Evolutionary conservation across 2,797 vertebrate genomes (phyloP).

Genomic region (Chelon labrosus): DNA sequence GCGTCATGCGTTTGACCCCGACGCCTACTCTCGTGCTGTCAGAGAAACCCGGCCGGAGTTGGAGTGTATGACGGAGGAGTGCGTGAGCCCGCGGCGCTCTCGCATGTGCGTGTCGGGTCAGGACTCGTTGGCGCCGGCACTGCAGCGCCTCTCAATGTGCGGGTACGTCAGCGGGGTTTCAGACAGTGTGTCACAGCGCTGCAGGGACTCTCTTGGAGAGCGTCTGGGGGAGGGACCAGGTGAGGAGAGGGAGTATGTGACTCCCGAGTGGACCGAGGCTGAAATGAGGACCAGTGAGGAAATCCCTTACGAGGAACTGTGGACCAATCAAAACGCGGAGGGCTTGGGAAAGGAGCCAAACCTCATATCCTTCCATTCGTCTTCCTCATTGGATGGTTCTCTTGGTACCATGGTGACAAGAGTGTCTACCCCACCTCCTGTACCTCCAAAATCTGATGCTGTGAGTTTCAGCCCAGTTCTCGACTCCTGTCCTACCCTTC

Average conservation of each 20-base stretch:
- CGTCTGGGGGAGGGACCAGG: constrained; percentile 78
- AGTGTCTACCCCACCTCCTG: constrained; percentile 88
- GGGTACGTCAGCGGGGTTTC: constrained; percentile 81
- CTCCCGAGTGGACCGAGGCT: constrained; percentile 91
- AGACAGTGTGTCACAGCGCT: constrained; percentile 76
- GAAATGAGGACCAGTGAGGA: constrained; percentile 89
- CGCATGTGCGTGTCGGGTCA: constrained; percentile 87
- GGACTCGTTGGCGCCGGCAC: constrained; percentile 84
- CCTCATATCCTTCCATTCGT: constrained; percentile 88
- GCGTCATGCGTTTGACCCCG: constrained; percentile 92
- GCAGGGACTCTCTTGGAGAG: constrained; percentile 83
- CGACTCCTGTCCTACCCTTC: constrained; percentile 8
- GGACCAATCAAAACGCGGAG: constrained; percentile 89
- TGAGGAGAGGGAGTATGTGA: constrained; percentile 92
- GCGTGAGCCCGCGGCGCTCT: constrained; percentile 89
- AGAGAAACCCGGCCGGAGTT: constrained; percentile 93
- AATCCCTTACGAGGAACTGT: constrained; percentile 97
- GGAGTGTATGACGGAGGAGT: constrained; percentile 88
- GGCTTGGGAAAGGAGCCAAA: constrained; percentile 86
- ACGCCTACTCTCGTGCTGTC: constrained; percentile 95
- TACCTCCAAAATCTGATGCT: constrained; percentile 98
- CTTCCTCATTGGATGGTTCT: constrained; percentile 81
- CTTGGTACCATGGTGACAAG: constrained; percentile 81
- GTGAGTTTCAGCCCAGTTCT: constrained; percentile 84
- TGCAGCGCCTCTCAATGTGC: constrained; percentile 88